Percentiles rank a stretch among this genome's conserved stretches.
These are phyloP conservation scores for Graphium colonna DNA, from an alignment of 2,888 invertebrate genomes.

Conservation along the genomic window DNA sequence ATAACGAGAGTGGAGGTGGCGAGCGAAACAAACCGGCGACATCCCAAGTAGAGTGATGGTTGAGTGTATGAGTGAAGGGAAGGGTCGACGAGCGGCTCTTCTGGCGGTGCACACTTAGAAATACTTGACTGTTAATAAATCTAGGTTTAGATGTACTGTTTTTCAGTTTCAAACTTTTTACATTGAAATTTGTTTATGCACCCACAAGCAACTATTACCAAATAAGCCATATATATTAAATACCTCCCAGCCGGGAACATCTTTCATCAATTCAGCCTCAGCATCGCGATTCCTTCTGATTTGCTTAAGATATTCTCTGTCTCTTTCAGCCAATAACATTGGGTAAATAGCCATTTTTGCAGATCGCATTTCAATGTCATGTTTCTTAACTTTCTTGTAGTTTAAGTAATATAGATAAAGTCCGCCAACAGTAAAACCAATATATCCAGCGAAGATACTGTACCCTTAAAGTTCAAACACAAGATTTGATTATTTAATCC, in stretches of 20 bases:
- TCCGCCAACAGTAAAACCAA: slow-evolving; percentile 79
- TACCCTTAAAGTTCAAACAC: slow-evolving; percentile 67
- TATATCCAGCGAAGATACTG: slow-evolving; percentile 81
- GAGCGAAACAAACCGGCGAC: too few species aligned
- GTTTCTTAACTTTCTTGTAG: slow-evolving; percentile 69
- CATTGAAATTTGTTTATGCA: too few species aligned
- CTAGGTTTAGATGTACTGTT: too few species aligned
- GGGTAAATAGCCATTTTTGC: slow-evolving; percentile 88
- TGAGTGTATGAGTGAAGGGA: too few species aligned
- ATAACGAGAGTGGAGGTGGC: too few species aligned
- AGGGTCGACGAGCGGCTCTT: too few species aligned
- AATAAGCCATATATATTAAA: slow-evolving; percentile 4
- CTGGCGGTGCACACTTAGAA: too few species aligned
- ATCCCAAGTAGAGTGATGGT: too few species aligned
- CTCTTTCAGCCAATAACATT: slow-evolving; percentile 89
- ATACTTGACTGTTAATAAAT: too few species aligned
- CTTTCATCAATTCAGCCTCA: slow-evolving; percentile 92
- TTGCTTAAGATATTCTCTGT: slow-evolving; percentile 91
- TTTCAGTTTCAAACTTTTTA: too few species aligned
- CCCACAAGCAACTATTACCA: too few species aligned
- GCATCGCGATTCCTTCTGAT: slow-evolving; percentile 89
- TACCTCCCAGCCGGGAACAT: slow-evolving; percentile 93
- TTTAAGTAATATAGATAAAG: slow-evolving; percentile 80
- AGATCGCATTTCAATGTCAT: slow-evolving; percentile 87
- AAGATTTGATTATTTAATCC: background rate